phyloP scores from a whole-genome alignment of 2,888 invertebrate genomes.

The Fabriciana adippe region DNA sequence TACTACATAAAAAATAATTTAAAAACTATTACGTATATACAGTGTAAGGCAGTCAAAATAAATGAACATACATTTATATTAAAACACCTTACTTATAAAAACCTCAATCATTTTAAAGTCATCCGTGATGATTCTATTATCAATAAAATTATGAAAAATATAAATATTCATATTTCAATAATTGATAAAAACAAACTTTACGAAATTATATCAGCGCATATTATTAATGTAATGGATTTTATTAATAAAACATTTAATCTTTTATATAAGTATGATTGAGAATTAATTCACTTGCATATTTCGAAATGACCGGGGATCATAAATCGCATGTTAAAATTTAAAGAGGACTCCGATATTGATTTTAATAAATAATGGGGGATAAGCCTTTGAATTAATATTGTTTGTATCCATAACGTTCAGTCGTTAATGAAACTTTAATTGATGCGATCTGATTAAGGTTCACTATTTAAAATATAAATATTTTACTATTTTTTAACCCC shows the following conservation, averaged over 20 bases:
- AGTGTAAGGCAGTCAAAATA: no score
- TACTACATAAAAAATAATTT: no score
- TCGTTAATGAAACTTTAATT: conserved; percentile 4
- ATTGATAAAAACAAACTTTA: no score
- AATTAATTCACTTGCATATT: conserved; percentile 30
- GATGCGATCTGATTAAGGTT: not conserved
- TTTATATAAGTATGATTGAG: conserved; percentile 19
- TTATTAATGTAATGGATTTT: not conserved
- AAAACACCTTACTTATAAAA: no score
- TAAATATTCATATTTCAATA: not conserved
- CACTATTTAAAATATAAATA: not conserved
- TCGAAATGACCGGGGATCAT: conserved; percentile 21
- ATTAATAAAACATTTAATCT: conserved; percentile 13
- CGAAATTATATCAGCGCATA: no score
- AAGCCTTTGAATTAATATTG: conserved; percentile 23
- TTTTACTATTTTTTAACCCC: no score
- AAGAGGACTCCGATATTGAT: conserved; percentile 28
- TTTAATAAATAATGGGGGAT: conserved; percentile 23
- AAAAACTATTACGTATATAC: no score
- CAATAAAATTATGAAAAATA: no score
- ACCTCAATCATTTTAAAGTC: no score
- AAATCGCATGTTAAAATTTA: conserved; percentile 27
- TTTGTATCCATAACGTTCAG: conserved; percentile 4
- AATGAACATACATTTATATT: no score
- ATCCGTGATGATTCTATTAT: no score